Conservation (phyloP, 2,113 vertebrate genomes). For the Syrmaticus mikado region DNA sequence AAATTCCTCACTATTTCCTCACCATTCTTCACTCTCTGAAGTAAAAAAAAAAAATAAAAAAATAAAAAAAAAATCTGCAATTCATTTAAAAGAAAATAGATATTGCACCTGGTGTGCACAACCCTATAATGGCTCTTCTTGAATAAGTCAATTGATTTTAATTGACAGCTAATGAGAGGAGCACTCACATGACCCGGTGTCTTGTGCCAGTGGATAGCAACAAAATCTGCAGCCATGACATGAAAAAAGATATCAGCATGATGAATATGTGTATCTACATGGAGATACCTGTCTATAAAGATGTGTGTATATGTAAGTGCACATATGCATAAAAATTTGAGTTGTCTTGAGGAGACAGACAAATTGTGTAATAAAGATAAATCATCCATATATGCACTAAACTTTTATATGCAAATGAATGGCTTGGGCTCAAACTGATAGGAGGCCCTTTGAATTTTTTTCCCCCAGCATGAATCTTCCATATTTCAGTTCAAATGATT, state of each 20-base stretch:
- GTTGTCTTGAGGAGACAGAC: not conserved
- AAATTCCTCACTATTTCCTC: not conserved
- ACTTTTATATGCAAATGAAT: not conserved
- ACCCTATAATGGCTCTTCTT: not conserved
- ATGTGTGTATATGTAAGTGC: not conserved
- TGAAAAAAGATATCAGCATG: not conserved
- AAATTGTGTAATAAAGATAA: not conserved
- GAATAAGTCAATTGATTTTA: slow-evolving; percentile 44
- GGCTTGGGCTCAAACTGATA: not conserved
- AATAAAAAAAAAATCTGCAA: not conserved
- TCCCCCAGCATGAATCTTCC: not conserved
- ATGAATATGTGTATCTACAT: not conserved
- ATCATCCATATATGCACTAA: not conserved
- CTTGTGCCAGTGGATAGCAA: not conserved
- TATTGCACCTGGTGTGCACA: not conserved
- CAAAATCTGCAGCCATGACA: not conserved
- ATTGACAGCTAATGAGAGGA: slow-evolving; percentile 36
- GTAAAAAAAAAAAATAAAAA: slow-evolving; percentile 1
- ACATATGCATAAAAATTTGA: rapidly evolving
- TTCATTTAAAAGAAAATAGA: slow-evolving; percentile 31
- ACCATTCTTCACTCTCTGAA: not conserved
- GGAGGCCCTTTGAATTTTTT: not conserved
- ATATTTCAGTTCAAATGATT: slow-evolving; percentile 14
- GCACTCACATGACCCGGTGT: not conserved
- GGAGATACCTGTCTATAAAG: not conserved